phyloP scores from a whole-genome alignment of 2,113 vertebrate genomes.

The Phoenicopterus ruber region DNA sequence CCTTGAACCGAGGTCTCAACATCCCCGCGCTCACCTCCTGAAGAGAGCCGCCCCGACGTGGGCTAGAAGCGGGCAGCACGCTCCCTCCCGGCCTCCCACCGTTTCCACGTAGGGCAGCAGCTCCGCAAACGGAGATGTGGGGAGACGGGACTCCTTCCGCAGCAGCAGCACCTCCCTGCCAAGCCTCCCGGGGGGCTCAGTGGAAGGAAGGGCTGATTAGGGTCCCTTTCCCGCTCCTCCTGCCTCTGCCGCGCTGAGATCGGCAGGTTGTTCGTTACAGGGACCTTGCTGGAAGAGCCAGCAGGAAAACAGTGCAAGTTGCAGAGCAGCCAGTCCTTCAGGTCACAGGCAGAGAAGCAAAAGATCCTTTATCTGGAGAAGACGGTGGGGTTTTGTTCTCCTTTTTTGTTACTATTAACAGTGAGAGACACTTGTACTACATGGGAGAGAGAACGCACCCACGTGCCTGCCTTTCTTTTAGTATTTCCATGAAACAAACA shows the following conservation, averaged over 20 bases:
- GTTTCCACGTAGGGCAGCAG: rapidly evolving
- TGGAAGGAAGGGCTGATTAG: not conserved
- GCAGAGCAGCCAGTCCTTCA: not conserved
- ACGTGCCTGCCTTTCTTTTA: not conserved
- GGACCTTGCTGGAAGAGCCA: not conserved
- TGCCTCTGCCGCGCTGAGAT: not conserved
- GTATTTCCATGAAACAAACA: not conserved
- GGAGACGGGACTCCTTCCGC: not conserved
- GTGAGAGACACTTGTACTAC: not conserved
- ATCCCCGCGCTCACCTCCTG: not conserved
- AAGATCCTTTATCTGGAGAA: not conserved
- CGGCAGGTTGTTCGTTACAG: not conserved
- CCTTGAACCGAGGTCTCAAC: not conserved
- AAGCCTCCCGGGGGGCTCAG: not conserved
- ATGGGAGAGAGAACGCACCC: not conserved
- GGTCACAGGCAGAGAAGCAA: rapidly evolving
- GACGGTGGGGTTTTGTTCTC: not conserved
- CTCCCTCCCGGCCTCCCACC: not conserved
- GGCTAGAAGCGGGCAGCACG: not conserved
- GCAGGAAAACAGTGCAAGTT: not conserved
- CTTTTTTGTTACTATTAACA: not conserved
- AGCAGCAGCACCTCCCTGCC: not conserved
- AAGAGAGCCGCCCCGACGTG: rapidly evolving
- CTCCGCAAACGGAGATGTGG: rapidly evolving
- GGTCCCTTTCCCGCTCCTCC: not conserved